Percentiles rank a stretch among this genome's conserved stretches.
These are phyloP conservation scores for Salvator merianae DNA, from an alignment of 2,113 vertebrate genomes.

Conservation along the genomic window DNA sequence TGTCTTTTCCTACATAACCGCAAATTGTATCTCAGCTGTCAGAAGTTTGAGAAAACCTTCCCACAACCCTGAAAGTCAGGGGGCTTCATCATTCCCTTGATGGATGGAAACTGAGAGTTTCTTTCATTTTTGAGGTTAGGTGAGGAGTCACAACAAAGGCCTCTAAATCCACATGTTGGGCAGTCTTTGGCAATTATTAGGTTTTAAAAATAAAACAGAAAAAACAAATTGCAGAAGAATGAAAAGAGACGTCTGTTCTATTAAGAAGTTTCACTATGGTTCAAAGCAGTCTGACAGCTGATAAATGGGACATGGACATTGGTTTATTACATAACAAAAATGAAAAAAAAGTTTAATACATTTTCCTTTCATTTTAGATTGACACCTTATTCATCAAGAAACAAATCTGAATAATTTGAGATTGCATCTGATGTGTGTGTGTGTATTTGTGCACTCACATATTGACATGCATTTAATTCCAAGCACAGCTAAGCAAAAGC, in stretches of 20 bases:
- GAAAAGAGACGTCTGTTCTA: not conserved
- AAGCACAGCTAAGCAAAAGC: conserved; percentile 21
- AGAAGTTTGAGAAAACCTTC: not conserved
- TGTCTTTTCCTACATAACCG: not conserved
- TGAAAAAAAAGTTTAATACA: not conserved
- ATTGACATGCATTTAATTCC: conserved; percentile 10
- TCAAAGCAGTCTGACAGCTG: conserved; percentile 12
- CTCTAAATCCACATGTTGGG: not conserved
- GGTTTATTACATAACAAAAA: conserved; percentile 10
- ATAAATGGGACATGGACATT: conserved; percentile 9
- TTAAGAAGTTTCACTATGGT: not conserved
- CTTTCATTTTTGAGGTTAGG: not conserved
- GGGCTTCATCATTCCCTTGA: not conserved
- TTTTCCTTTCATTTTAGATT: conserved; percentile 18
- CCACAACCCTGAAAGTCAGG: not conserved
- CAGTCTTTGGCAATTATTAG: not conserved
- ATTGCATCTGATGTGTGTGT: not conserved
- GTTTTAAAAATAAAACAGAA: not conserved
- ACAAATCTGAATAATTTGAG: conserved; percentile 21
- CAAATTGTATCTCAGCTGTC: not conserved
- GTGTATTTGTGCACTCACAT: not conserved
- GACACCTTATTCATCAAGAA: conserved; percentile 19
- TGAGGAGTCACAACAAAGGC: not conserved
- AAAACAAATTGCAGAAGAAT: not conserved
- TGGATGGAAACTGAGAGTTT: not conserved